Conservation (phyloP, 2,113 vertebrate species). For the Nycticorax nycticorax region DNA sequence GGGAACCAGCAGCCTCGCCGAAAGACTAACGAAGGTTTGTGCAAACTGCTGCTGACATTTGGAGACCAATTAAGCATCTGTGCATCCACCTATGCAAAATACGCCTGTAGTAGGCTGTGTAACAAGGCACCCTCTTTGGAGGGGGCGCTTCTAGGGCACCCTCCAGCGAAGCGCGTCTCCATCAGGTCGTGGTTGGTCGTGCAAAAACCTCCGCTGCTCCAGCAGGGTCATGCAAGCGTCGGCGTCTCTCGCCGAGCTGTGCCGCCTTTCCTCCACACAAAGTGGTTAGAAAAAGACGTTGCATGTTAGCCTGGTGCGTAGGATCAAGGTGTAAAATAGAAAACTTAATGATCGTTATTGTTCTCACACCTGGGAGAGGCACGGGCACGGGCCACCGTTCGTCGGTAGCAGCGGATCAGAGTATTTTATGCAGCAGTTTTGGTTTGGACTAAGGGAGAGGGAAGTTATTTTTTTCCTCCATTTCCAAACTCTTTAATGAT, state of each 20-base stretch:
- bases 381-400: rapidly evolving
- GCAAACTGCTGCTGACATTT: background rate
- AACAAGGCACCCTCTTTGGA: background rate
- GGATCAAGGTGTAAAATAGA: rapidly evolving
- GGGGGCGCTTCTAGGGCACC: background rate
- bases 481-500: background rate
- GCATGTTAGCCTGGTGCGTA: rapidly evolving
- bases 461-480: background rate
- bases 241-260: rapidly evolving
- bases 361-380: background rate
- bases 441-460: background rate
- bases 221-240: background rate
- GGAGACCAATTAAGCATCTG: background rate
- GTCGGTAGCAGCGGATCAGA: rapidly evolving
- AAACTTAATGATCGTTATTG: rapidly evolving
- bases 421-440: background rate
- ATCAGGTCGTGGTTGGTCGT: rapidly evolving
- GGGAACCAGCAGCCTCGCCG: background rate
- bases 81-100: background rate
- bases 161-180: background rate
- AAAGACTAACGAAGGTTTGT: background rate
- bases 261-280: background rate
- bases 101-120: rapidly evolving
- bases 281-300: rapidly evolving
- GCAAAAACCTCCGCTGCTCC: background rate